A percentile compares a stretch with the other conserved stretches of the same genome.
phyloP scores from a whole-genome alignment of 2,797 vertebrate species.

The Neoniphon sammara region DNA sequence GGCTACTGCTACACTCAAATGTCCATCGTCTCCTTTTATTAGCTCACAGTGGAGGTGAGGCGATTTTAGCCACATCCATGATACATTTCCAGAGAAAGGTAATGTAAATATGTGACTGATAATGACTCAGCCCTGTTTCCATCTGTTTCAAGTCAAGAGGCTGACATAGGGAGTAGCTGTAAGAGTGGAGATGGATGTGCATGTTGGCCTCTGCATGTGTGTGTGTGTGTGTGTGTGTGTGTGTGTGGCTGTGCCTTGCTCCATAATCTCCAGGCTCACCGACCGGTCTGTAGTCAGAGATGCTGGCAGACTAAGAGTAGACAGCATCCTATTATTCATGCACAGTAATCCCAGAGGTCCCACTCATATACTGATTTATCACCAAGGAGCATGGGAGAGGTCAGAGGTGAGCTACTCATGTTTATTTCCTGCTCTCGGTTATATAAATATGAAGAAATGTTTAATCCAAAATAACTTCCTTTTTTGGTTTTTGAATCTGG shows the following conservation, averaged over 20 bases:
- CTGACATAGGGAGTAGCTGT: constrained; percentile 1
- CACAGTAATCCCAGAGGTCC: constrained; percentile 41
- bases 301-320: constrained; percentile 36
- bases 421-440: constrained; percentile 27
- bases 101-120: constrained; percentile 19
- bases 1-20: neutral
- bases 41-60: neutral
- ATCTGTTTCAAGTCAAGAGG: constrained; percentile 56
- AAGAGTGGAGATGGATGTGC: constrained; percentile 25
- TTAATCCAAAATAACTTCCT: neutral
- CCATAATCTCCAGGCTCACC: constrained; percentile 27
- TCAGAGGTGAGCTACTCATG: constrained; percentile 27
- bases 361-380: constrained; percentile 41
- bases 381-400: constrained; percentile 57
- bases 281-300: neutral
- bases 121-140: constrained; percentile 37
- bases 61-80: neutral
- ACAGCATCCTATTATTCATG: constrained; percentile 55
- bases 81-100: constrained; percentile 8
- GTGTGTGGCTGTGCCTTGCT: constrained; percentile 47
- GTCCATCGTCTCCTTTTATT: neutral
- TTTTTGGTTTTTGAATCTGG: neutral
- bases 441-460: constrained; percentile 5
- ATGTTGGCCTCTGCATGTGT: neutral
- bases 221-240: constrained; percentile 5